Conservation (phyloP, 2,888 invertebrate genomes). For the Pterobdella sp. region DNA sequence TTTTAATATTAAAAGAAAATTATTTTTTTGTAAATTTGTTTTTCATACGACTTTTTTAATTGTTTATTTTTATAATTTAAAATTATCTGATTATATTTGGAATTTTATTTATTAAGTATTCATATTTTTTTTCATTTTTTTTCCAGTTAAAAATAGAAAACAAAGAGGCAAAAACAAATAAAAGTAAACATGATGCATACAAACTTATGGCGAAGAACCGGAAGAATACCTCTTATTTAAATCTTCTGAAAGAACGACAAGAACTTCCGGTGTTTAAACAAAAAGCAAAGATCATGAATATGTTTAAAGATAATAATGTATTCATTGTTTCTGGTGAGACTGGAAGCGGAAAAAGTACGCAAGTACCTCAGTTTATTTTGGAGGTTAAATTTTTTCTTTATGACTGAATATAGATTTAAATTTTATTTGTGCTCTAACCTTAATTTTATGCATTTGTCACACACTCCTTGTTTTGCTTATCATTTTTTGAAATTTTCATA, state of each 20-base stretch:
- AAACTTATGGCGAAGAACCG: conserved; percentile 16
- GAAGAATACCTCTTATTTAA: conserved; percentile 34
- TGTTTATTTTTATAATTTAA: not conserved
- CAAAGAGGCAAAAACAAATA: not conserved
- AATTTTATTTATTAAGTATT: no score
- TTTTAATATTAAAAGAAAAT: not conserved
- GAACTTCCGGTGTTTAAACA: conserved; percentile 44
- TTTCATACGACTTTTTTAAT: not conserved
- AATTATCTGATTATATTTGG: not conserved
- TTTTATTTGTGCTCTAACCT: not conserved
- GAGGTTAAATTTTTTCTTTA: conserved; percentile 40
- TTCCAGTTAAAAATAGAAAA: not conserved
- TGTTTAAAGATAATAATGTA: conserved; percentile 40
- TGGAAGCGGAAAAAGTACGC: conserved; percentile 49
- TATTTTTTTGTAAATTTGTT: conserved; percentile 2
- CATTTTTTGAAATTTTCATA: not conserved
- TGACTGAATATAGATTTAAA: not conserved
- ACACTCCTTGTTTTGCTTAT: not conserved
- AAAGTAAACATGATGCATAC: not conserved
- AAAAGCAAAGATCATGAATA: conserved; percentile 40
- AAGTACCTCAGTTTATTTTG: conserved; percentile 48
- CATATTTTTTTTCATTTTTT: not conserved
- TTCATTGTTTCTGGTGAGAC: conserved; percentile 49
- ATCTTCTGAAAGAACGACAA: conserved; percentile 40
- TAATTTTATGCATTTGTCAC: not conserved